Conservation (phyloP, 1,140 invertebrate genomes). For the Drosophila melanogaster region Release_6_plus_ISO1_MT NT_033779.5:9240001-9240500, state of each 20-base stretch:
- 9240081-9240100: constrained; percentile 89
- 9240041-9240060: constrained; percentile 92
- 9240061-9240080: constrained; percentile 89
- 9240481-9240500: constrained; percentile 79
- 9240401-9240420: constrained; percentile 49
- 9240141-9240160: constrained; percentile 89
- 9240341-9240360: constrained; percentile 74
- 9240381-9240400: constrained; percentile 75
- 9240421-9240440: constrained; percentile 52
- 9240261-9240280: constrained; percentile 90
- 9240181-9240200: constrained; percentile 93
- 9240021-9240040: constrained; percentile 86
- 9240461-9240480: constrained; percentile 67
- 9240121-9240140: constrained; percentile 52
- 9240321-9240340: constrained; percentile 40
- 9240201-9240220: constrained; percentile 94
- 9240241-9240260: constrained; percentile 96
- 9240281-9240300: constrained; percentile 86
- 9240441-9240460: constrained; percentile 22
- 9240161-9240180: constrained; percentile 89
- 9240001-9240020: constrained; percentile 89
- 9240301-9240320: constrained; percentile 52
- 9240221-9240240: constrained; percentile 89
- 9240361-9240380: constrained; percentile 70
- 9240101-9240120: constrained; percentile 85